phyloP scores from a whole-genome alignment of 2,888 invertebrate genomes.

The Nomada fucata region DNA sequence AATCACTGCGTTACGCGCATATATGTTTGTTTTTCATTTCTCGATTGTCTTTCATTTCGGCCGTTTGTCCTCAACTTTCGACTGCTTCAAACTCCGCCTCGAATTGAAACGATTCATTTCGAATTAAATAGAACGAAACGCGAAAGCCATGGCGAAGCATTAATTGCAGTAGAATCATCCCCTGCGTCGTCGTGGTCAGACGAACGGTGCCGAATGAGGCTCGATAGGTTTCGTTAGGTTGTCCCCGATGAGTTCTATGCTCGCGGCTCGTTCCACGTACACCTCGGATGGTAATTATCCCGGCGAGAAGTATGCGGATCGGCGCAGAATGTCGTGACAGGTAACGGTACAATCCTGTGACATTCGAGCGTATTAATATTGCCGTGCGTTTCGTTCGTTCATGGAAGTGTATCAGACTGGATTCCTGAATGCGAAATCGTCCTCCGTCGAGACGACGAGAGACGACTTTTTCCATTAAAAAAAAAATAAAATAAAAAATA shows the following conservation, averaged over 20 bases:
- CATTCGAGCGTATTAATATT: slow-evolving; percentile 52
- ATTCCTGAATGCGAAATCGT: slow-evolving; percentile 45
- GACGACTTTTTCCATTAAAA: slow-evolving; percentile 8
- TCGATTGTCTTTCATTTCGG: no score
- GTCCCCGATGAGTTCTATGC: slow-evolving; percentile 12
- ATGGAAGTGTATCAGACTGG: slow-evolving; percentile 31
- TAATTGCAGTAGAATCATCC: background rate
- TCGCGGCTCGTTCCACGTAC: slow-evolving; percentile 6
- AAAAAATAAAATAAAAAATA: background rate
- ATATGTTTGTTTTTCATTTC: no score
- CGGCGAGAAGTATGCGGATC: slow-evolving; percentile 48
- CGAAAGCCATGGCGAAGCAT: background rate
- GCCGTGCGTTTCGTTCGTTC: slow-evolving; percentile 33
- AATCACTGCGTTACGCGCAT: no score
- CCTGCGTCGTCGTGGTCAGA: background rate
- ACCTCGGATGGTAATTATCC: slow-evolving; percentile 41
- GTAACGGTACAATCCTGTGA: slow-evolving; percentile 53
- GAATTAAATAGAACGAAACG: no score
- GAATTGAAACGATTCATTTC: no score
- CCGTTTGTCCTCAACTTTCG: no score
- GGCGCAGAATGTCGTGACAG: slow-evolving; percentile 46
- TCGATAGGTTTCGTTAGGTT: slow-evolving; percentile 18
- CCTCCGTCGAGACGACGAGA: background rate
- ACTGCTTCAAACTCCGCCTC: no score
- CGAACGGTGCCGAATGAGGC: background rate